A percentile compares a stretch with the other conserved stretches of the same genome.
These are phyloP conservation scores for Temnothorax curvispinosus DNA, from an alignment of 1,140 invertebrate species.

Conservation along the genomic window DNA sequence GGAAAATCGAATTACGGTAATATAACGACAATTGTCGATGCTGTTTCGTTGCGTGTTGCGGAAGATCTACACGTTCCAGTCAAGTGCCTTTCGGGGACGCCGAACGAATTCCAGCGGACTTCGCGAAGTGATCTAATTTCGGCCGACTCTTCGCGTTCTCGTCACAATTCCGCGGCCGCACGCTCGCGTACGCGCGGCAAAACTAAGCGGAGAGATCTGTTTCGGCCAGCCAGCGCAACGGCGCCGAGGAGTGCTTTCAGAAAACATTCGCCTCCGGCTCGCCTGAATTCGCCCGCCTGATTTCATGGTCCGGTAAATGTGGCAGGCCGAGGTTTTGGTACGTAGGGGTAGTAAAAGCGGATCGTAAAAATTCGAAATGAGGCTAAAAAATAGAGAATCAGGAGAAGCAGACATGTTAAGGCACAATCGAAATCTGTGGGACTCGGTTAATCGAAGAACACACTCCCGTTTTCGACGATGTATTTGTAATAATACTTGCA, in stretches of 20 bases:
- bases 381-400: background rate
- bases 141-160: constrained; percentile 48
- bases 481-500: background rate
- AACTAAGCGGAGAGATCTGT: constrained; percentile 76
- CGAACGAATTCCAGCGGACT: constrained; percentile 51
- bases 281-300: background rate
- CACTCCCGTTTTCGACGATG: background rate
- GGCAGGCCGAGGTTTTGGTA: constrained; percentile 1
- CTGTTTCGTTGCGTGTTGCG: background rate
- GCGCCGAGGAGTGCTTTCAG: constrained; percentile 64
- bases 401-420: background rate
- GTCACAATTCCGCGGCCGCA: constrained; percentile 62
- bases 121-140: constrained; percentile 72
- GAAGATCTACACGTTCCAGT: constrained; percentile 24
- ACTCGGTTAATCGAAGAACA: background rate
- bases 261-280: constrained; percentile 70
- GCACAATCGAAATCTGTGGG: background rate
- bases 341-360: background rate
- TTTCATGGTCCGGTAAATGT: background rate
- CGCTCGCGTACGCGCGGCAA: constrained; percentile 78
- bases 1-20: background rate
- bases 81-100: constrained; percentile 35
- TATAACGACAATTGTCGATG: background rate
- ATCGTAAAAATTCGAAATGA: constrained; percentile 9
- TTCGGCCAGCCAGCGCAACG: constrained; percentile 65